Evolutionary conservation across 2,888 invertebrate genomes (phyloP), one percentile per base, ranked within the genome.

Genomic region (Dyspetes luteomarginatus): DNA sequence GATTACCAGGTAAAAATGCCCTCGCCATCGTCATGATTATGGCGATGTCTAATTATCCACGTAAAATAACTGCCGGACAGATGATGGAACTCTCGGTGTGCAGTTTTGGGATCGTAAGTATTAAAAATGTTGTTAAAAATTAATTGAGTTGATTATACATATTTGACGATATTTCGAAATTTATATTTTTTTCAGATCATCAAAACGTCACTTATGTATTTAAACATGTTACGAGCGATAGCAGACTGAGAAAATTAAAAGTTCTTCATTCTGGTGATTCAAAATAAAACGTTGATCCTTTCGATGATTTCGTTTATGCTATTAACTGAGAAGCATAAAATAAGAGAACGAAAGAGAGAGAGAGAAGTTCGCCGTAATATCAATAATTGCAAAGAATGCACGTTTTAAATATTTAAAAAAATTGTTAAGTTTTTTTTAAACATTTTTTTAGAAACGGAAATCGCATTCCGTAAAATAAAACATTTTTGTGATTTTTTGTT

Each of bases 21-120:
- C 65, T 58, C 7, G 56, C 65, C 0, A 19, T 86, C 3, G 52
- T 77, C 26, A 36, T 86, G 19, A 73, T 84, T 3, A 82, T 86
- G 15, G 68, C 60, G 0, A 78, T 81, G 56, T 78, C 85, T 0
- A 64, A 78, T 43, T 26, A 9, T 52, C 80, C 84, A 0, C 4
- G 58, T 3, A 81, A 77, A 64, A 22, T 87, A 2, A 83, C 81
- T 1, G 86, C 84, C 30, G 86, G 85, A 4, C 82, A 78, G 69
- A 79, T 86, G 52, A 67, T 84, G 3, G 78, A 82, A 22, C 65
- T 87, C 0, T 86, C 85, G 0, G 24, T 84, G 3, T 72, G 22
- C 58, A 55, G 73, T 52, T 69, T 83, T 41, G 84, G 83, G 2
- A 74, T 77, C 36, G 84, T 82, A 71, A 79, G 75, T 81, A 48